Conservation (phyloP, 2,888 invertebrate species). For the Heliconius ismenius region DNA sequence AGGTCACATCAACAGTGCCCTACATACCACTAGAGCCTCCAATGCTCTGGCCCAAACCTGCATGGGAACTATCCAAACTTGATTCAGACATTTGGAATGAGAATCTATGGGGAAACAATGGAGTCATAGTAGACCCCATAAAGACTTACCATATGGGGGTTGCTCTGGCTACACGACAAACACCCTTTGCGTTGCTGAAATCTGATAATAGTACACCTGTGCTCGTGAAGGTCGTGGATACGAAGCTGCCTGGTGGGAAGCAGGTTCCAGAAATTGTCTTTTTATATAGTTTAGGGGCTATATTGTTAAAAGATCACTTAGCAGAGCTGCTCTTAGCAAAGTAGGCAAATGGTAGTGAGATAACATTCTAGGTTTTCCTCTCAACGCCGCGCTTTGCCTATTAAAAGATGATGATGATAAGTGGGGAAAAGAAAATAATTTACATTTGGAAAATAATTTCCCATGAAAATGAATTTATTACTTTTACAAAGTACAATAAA, state of each 20-base stretch:
- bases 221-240: conserved; percentile 85
- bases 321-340: not conserved
- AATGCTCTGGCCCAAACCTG: conserved; percentile 50
- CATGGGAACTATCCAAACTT: conserved; percentile 53
- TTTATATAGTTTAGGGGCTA: not conserved
- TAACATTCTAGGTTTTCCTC: not conserved
- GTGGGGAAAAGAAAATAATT: no score
- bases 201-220: conserved; percentile 85
- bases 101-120: conserved; percentile 60
- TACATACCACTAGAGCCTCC: conserved; percentile 53
- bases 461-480: no score
- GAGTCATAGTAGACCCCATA: conserved; percentile 86
- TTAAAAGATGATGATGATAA: no score
- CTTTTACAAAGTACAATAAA: no score
- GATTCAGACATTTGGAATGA: conserved; percentile 53
- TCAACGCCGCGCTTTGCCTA: no score
- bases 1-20: conserved; percentile 70
- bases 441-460: no score
- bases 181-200: conserved; percentile 86
- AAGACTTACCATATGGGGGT: conserved; percentile 87
- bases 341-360: not conserved
- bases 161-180: conserved; percentile 84
- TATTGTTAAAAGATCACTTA: not conserved
- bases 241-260: conserved; percentile 73
- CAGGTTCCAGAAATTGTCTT: conserved; percentile 58